Conservation (phyloP, 2,888 invertebrate genomes). For the Heliconius erato region DNA sequence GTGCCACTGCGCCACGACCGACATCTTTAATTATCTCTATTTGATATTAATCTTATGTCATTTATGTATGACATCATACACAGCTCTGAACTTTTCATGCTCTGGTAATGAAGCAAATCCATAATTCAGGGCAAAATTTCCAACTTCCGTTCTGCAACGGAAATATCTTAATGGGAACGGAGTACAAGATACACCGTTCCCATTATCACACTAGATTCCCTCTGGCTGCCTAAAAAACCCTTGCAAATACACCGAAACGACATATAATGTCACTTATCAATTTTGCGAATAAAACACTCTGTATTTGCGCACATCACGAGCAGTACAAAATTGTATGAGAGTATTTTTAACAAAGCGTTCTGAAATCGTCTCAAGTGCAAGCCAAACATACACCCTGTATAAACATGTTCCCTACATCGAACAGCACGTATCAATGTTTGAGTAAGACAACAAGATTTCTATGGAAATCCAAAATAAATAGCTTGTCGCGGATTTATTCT, state of each 20-base stretch:
- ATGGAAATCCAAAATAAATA: slow-evolving; percentile 48
- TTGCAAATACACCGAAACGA: neutral
- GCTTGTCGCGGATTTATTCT: slow-evolving; percentile 9
- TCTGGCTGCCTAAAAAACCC: neutral
- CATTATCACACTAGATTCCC: neutral
- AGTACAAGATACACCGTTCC: neutral
- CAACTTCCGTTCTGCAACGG: too few relatives aligned
- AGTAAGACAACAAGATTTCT: slow-evolving; percentile 42
- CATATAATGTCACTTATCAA: neutral
- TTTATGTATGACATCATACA: too few relatives aligned
- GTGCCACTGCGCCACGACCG: too few relatives aligned
- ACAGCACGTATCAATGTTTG: slow-evolving; percentile 50
- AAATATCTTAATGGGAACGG: neutral
- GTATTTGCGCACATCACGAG: slow-evolving; percentile 1
- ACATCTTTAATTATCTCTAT: too few relatives aligned
- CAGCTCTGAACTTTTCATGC: too few relatives aligned
- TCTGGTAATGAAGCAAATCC: too few relatives aligned
- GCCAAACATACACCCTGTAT: slow-evolving; percentile 28
- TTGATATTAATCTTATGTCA: too few relatives aligned
- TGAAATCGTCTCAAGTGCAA: slow-evolving; percentile 19
- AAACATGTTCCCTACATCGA: slow-evolving; percentile 41
- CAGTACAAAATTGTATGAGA: slow-evolving; percentile 16
- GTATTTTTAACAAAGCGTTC: slow-evolving; percentile 21
- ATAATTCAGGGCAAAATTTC: too few relatives aligned
- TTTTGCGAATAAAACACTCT: neutral